Base-by-base conservation (phyloP, 2,888 invertebrate genomes). In the Barypeithes pellucidus region DNA sequence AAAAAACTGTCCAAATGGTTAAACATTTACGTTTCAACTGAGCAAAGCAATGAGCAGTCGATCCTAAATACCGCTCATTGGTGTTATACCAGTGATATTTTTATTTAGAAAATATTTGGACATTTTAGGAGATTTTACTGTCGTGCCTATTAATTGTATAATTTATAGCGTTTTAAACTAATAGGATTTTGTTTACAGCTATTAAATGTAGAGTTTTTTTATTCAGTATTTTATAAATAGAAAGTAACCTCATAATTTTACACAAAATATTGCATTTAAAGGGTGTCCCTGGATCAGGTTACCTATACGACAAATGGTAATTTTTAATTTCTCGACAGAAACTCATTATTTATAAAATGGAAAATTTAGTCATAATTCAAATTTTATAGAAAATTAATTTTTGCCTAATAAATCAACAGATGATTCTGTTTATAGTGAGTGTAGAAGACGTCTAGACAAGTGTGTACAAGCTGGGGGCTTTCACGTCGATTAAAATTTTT, bases 221-320 rank as follows among this genome's bases (percentile, higher is more conserved):
- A 57, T 57, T 33, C 54, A 57, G 54, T 57, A 57, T 57, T 57
- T 57, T 29, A 57, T 16, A 57, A 33, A 57, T 57, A 57, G 33
- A 57, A 18, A 16, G 14, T 57, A 57, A 57, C 33, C 16, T 22
- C 33, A 29, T 54, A 33, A 33, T 57, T 33, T 57, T 57, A 33
- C 18, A 33, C 54, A n/a, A 12, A n/a, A 39, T 29, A 39, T 39
- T 39, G 39, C 8, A 33, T 5, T 4, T 33, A 33, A 8, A 33
- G 4, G 33, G 8, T 5, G 5, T 33, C 33, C 8, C 4, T 5
- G 8, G 8, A 33, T 5, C 4, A 5, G 8, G 8, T 33, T 33
- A 33, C 33, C 33, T n/a, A n/a, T n/a, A n/a, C n/a, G n/a, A n/a
- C n/a, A n/a, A n/a, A n/a, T n/a, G n/a, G n/a, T n/a, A n/a, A n/a